A percentile compares a stretch with the other conserved stretches of the same genome.
phyloP scores from a whole-genome alignment of 2,888 invertebrate genomes.

The Onchidella celtica region DNA sequence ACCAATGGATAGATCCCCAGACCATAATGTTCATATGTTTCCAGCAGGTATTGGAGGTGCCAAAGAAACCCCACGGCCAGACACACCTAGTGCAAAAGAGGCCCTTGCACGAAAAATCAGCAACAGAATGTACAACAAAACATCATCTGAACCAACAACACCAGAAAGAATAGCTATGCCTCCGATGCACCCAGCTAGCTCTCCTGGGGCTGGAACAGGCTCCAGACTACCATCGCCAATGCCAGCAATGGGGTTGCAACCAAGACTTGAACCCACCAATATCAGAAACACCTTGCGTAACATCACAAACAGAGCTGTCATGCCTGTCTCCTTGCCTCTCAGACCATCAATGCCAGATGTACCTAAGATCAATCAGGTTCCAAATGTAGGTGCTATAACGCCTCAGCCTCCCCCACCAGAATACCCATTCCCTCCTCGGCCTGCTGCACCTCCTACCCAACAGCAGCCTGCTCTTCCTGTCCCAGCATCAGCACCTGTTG shows the following conservation, averaged over 20 bases:
- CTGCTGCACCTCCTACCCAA: slow-evolving; percentile 50
- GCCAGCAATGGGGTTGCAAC: slow-evolving; percentile 43
- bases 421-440: slow-evolving; percentile 60
- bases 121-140: slow-evolving; percentile 58
- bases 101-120: slow-evolving; percentile 94
- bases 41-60: background rate
- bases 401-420: slow-evolving; percentile 62
- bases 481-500: slow-evolving; percentile 12
- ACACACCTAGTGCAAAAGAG: slow-evolving; percentile 85
- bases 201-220: slow-evolving; percentile 19
- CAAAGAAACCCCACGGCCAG: slow-evolving; percentile 56
- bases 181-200: background rate
- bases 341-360: slow-evolving; percentile 35
- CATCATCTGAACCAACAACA: slow-evolving; percentile 38
- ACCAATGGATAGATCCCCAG: slow-evolving; percentile 48
- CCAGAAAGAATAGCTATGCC: slow-evolving; percentile 37
- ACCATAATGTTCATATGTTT: slow-evolving; percentile 56
- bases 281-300: slow-evolving; percentile 81
- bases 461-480: slow-evolving; percentile 40
- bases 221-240: slow-evolving; percentile 20
- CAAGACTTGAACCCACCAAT: slow-evolving; percentile 42
- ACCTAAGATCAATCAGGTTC: slow-evolving; percentile 38
- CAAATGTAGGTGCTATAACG: slow-evolving; percentile 55
- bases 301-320: slow-evolving; percentile 81
- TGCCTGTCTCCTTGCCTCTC: slow-evolving; percentile 37